phyloP scores from a whole-genome alignment of 2,888 invertebrate genomes.

The Drosophila nigritarsus region DNA sequence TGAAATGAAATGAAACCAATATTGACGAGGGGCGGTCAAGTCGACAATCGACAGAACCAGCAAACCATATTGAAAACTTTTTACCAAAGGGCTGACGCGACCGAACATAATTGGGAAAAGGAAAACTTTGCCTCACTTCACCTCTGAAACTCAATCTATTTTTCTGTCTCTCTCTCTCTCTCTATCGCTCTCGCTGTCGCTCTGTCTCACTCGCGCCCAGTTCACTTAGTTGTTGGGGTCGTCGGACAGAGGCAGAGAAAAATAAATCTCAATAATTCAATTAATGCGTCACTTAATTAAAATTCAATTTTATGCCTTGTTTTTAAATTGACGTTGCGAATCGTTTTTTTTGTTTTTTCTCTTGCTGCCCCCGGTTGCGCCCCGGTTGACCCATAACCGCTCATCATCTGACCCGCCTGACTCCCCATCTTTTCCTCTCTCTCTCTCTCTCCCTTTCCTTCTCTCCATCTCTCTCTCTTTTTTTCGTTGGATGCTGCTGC shows the following conservation, averaged over 20 bases:
- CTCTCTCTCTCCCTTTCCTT: conserved; percentile 5
- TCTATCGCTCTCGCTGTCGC: neutral
- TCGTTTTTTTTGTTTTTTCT: conserved; percentile 38
- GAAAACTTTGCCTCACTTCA: conserved; percentile 6
- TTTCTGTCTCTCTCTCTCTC: conserved; percentile 1
- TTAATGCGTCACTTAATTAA: conserved; percentile 78
- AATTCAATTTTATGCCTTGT: conserved; percentile 73
- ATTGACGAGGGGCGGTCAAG: conserved; percentile 51
- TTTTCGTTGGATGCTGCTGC: conserved; percentile 7
- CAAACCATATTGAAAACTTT: conserved; percentile 46
- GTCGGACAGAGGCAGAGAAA: conserved; percentile 33
- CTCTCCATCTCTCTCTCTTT: neutral
- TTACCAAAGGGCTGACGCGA: conserved; percentile 27
- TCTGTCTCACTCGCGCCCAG: neutral
- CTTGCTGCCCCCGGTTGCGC: neutral
- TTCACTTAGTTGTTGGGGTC: neutral
- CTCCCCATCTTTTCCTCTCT: conserved; percentile 3
- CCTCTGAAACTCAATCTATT: neutral
- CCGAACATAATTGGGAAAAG: conserved; percentile 49
- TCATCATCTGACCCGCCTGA: conserved; percentile 5
- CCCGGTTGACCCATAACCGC: conserved; percentile 3
- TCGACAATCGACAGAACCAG: conserved; percentile 17
- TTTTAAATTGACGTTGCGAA: conserved; percentile 71
- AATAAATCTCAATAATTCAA: conserved; percentile 77
- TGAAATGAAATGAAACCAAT: conserved; percentile 61